Evolutionary conservation across 2,888 invertebrate genomes (phyloP).

Genomic region (Acleris laterana): DNA sequence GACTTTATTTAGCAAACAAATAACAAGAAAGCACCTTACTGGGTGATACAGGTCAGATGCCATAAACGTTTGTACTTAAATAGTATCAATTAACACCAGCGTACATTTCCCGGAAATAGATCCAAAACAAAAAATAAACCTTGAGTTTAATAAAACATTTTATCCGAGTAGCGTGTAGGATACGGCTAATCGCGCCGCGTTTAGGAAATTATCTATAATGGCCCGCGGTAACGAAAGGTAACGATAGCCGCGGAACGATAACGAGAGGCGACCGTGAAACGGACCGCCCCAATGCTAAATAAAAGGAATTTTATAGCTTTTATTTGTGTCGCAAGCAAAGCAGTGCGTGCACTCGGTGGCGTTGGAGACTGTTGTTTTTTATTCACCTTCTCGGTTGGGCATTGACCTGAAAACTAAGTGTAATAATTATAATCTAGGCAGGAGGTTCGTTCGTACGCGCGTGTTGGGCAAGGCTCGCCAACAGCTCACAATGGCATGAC

Average conservation of each 20-base stretch:
- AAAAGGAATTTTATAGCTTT: conserved; percentile 35
- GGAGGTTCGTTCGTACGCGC: conserved; percentile 26
- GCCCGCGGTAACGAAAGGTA: conserved; percentile 22
- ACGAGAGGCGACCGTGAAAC: conserved; percentile 33
- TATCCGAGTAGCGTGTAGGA: conserved; percentile 38
- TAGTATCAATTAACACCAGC: conserved; percentile 9
- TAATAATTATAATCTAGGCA: conserved; percentile 49
- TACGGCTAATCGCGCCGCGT: conserved; percentile 37
- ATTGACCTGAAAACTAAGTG: conserved; percentile 70
- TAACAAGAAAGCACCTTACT: neutral
- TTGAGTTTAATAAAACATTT: conserved; percentile 28
- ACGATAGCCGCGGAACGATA: conserved; percentile 32
- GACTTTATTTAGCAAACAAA: neutral
- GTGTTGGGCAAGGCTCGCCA: conserved; percentile 27
- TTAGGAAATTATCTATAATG: conserved; percentile 37
- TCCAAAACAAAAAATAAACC: conserved; percentile 9
- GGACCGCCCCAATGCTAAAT: conserved; percentile 29
- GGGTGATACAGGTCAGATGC: too few species aligned
- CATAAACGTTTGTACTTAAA: too few species aligned
- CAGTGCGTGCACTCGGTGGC: conserved; percentile 32
- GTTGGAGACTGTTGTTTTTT: conserved; percentile 42
- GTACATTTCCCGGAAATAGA: neutral
- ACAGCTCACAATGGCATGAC: conserved; percentile 32
- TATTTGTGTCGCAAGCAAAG: conserved; percentile 29
- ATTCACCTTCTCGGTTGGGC: conserved; percentile 52